These are phyloP conservation scores for Flabesymbios commensalis DNA, from an alignment of 2,888 invertebrate species.

Conservation along the genomic window DNA sequence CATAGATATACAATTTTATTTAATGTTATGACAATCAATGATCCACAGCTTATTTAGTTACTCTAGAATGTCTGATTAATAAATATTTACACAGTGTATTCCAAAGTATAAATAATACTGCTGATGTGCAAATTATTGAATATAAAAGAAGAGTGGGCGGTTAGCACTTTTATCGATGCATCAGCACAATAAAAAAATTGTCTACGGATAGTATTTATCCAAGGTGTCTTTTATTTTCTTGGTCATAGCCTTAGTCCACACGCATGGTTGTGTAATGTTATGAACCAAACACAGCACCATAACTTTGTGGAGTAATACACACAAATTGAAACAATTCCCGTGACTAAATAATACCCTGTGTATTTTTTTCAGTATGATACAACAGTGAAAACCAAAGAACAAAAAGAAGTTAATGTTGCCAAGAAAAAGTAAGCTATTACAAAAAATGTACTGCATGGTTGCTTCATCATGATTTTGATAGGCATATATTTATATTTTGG, in stretches of 20 bases:
- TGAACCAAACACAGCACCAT: no score
- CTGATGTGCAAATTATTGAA: no score
- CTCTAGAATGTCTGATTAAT: background rate
- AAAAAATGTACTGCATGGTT: no score
- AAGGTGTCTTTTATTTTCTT: no score
- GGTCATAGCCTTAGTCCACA: no score
- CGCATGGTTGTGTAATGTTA: no score
- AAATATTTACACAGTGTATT: no score
- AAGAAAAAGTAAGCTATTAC: slow-evolving; percentile 57
- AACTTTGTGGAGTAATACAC: no score
- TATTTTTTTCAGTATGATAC: slow-evolving; percentile 33
- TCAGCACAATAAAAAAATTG: no score
- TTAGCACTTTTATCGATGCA: no score
- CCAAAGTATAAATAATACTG: background rate
- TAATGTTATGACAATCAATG: background rate
- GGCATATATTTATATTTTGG: background rate
- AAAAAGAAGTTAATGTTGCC: slow-evolving; percentile 48
- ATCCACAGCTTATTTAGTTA: background rate
- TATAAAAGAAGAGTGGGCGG: no score
- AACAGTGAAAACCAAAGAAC: slow-evolving; percentile 48
- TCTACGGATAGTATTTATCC: no score
- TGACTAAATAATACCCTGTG: background rate
- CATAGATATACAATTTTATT: background rate
- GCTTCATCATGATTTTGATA: background rate
- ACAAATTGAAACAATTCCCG: background rate